A percentile compares a stretch with the other conserved stretches of the same genome.
These are phyloP conservation scores for Mechanitis messenoides DNA, from an alignment of 2,888 invertebrate genomes.

Conservation along the genomic window DNA sequence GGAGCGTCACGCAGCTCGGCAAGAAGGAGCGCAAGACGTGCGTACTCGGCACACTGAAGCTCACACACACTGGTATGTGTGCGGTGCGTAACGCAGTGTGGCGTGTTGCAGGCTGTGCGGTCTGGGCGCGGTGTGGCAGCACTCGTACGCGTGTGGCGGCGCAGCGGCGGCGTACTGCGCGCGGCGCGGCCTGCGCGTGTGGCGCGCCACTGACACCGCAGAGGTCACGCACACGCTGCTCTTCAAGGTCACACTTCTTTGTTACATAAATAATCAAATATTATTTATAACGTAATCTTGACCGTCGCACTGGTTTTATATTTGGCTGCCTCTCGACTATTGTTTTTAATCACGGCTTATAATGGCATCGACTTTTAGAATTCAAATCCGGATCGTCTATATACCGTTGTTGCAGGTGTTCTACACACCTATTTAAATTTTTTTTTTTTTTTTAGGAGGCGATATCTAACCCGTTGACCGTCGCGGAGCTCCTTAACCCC, in stretches of 20 bases:
- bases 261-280: no score
- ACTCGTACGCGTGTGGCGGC: constrained; percentile 77
- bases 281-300: no score
- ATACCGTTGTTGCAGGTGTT: no score
- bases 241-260: constrained; percentile 79
- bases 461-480: constrained; percentile 73
- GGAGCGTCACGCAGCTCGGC: constrained; percentile 87
- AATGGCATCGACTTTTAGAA: no score
- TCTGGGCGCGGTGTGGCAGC: constrained; percentile 73
- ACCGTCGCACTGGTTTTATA: no score
- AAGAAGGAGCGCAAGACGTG: constrained; percentile 91
- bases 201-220: constrained; percentile 86
- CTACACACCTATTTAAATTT: neutral
- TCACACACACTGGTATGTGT: no score
- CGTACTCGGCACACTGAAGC: neutral
- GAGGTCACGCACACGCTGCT: constrained; percentile 89
- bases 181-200: constrained; percentile 88
- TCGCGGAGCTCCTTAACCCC: constrained; percentile 86
- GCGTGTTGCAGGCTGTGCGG: constrained; percentile 47
- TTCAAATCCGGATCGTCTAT: no score
- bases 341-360: no score
- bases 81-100: no score
- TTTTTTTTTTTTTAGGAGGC: constrained; percentile 49
- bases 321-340: no score
- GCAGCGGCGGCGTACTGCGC: constrained; percentile 87